Evolutionary conservation across 2,888 invertebrate species (phyloP).

Genomic region (Troides helena): DNA sequence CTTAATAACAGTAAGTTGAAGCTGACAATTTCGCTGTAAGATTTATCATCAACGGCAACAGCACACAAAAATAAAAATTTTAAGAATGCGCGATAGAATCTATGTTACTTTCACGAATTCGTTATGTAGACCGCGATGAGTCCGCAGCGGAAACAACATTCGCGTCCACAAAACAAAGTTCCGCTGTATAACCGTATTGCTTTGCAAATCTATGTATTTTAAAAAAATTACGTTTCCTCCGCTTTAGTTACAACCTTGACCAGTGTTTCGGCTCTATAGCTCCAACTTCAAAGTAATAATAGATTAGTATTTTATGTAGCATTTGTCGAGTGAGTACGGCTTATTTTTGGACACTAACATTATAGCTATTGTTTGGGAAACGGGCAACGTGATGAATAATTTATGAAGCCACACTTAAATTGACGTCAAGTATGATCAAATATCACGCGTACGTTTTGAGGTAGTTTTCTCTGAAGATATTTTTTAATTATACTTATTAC

Average conservation of each 20-base stretch:
- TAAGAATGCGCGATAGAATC: constrained; percentile 10
- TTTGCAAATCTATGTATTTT: background rate
- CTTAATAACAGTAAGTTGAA: constrained; percentile 1
- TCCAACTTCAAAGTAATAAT: background rate
- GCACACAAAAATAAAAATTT: constrained; percentile 6
- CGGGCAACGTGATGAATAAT: constrained; percentile 10
- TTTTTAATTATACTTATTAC: background rate
- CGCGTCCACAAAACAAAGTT: background rate
- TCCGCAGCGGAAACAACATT: background rate
- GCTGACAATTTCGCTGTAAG: background rate
- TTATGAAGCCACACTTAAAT: constrained; percentile 14
- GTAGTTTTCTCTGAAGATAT: constrained; percentile 6
- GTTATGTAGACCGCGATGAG: constrained; percentile 9
- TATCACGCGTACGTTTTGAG: constrained; percentile 7
- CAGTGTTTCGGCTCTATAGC: background rate
- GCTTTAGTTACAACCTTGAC: background rate
- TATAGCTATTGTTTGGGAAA: constrained; percentile 1
- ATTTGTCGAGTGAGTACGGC: background rate
- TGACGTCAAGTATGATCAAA: constrained; percentile 17
- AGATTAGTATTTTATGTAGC: background rate
- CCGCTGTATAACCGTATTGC: background rate
- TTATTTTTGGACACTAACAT: background rate
- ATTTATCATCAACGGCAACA: constrained; percentile 10
- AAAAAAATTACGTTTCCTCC: background rate
- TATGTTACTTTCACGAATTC: constrained; percentile 16